These are phyloP conservation scores for Ernsta delagoae DNA, from an alignment of 2,888 invertebrate species.

Conservation along the genomic window DNA sequence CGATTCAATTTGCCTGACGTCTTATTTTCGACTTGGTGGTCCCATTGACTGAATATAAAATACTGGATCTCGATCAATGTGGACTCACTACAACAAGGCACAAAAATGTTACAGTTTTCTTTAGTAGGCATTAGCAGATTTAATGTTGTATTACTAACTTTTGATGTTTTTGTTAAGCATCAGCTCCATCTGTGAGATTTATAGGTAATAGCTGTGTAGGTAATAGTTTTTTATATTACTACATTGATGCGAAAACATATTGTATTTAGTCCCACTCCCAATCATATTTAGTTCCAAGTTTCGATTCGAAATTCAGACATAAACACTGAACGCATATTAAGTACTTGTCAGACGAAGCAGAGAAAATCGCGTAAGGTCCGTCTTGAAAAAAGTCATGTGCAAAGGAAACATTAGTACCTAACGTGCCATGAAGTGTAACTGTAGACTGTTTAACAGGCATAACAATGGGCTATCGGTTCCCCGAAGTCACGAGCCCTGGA, in stretches of 20 bases:
- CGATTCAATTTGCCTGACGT: conserved; percentile 77
- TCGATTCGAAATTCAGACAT: conserved; percentile 22
- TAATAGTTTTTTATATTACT: too few relatives aligned
- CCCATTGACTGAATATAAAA: conserved; percentile 46
- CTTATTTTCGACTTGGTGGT: conserved; percentile 81
- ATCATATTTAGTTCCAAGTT: not conserved
- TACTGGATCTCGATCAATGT: conserved; percentile 6
- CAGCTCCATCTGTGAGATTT: too few relatives aligned
- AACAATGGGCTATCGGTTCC: conserved; percentile 79
- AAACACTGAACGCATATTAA: conserved; percentile 24
- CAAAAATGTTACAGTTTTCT: not conserved
- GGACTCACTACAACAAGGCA: not conserved
- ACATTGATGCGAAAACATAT: too few relatives aligned
- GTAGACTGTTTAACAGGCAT: conserved; percentile 74
- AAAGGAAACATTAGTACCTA: conserved; percentile 73
- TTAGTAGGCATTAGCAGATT: too few relatives aligned
- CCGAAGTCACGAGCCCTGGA: conserved; percentile 60
- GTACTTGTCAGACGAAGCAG: conserved; percentile 15
- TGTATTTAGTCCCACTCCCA: too few relatives aligned
- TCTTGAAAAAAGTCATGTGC: conserved; percentile 41
- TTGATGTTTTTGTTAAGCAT: too few relatives aligned
- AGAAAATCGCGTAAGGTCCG: conserved; percentile 27
- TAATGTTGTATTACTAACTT: too few relatives aligned
- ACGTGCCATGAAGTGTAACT: conserved; percentile 70
- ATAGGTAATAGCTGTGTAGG: too few relatives aligned